Evolutionary conservation across 2,888 invertebrate genomes (phyloP).

Genomic region (Zele albiditarsus): DNA sequence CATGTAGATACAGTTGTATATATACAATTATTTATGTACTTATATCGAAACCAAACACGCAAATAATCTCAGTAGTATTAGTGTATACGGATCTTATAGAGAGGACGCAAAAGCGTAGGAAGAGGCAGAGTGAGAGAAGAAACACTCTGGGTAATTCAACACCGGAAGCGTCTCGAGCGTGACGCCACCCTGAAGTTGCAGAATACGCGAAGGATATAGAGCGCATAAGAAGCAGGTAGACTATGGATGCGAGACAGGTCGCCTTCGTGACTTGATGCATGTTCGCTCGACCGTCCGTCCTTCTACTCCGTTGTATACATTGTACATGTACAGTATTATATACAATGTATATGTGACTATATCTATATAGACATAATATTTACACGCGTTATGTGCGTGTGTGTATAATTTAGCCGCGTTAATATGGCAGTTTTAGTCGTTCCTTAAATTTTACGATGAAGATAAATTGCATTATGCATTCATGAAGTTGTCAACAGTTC

Average conservation of each 20-base stretch:
- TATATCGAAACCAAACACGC: background rate
- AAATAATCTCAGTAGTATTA: constrained; percentile 7
- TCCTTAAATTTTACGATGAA: background rate
- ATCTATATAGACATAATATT: background rate
- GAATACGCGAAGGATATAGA: constrained; percentile 66
- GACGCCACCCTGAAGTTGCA: constrained; percentile 73
- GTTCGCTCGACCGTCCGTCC: constrained; percentile 27
- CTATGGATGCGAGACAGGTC: constrained; percentile 63
- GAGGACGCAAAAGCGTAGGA: constrained; percentile 11
- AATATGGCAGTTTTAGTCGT: constrained; percentile 6
- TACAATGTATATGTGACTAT: constrained; percentile 7
- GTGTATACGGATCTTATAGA: background rate
- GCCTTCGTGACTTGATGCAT: constrained; percentile 36
- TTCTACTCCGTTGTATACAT: background rate
- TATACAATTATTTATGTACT: background rate
- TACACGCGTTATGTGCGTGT: constrained; percentile 1
- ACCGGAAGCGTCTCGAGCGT: constrained; percentile 73
- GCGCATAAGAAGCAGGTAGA: constrained; percentile 49
- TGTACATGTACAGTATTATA: background rate
- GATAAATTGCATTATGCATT: no score
- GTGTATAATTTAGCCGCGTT: constrained; percentile 13
- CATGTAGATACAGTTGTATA: background rate
- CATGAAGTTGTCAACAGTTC: no score
- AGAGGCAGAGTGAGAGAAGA: constrained; percentile 22
- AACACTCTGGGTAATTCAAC: constrained; percentile 68